These are phyloP conservation scores for Daubentonia madagascariensis DNA, from an alignment of 2,113 vertebrate species.

Conservation along the genomic window DNA sequence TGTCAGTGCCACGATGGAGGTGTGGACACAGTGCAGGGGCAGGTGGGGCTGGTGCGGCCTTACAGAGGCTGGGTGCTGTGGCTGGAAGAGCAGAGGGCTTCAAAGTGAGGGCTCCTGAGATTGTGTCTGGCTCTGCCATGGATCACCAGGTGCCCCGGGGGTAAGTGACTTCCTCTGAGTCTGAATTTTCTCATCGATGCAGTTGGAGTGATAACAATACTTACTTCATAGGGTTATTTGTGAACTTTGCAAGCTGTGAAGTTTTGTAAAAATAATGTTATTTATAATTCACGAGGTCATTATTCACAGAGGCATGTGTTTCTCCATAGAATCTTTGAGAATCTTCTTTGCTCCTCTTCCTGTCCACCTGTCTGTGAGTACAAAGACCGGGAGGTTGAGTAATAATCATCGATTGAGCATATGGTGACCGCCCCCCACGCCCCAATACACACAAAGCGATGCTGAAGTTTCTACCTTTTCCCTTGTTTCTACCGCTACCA, in stretches of 20 bases:
- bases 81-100: not conserved
- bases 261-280: not conserved
- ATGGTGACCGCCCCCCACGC: accelerated
- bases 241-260: not conserved
- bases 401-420: not conserved
- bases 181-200: not conserved
- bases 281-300: not conserved
- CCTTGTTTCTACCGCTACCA: not conserved
- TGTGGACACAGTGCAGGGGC: not conserved
- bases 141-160: not conserved
- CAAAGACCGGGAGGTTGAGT: not conserved
- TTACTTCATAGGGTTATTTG: not conserved
- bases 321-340: not conserved
- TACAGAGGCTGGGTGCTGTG: not conserved
- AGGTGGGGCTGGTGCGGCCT: too few relatives aligned
- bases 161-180: not conserved
- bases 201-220: not conserved
- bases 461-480: not conserved
- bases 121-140: not conserved
- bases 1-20: not conserved
- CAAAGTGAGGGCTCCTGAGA: not conserved
- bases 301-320: not conserved
- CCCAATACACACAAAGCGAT: not conserved
- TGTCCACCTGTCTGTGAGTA: not conserved
- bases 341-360: not conserved